Percentiles rank a stretch among this genome's conserved stretches.
These are phyloP conservation scores for Cecropterus lyciades DNA, from an alignment of 1,140 invertebrate species.

Conservation along the genomic window DNA sequence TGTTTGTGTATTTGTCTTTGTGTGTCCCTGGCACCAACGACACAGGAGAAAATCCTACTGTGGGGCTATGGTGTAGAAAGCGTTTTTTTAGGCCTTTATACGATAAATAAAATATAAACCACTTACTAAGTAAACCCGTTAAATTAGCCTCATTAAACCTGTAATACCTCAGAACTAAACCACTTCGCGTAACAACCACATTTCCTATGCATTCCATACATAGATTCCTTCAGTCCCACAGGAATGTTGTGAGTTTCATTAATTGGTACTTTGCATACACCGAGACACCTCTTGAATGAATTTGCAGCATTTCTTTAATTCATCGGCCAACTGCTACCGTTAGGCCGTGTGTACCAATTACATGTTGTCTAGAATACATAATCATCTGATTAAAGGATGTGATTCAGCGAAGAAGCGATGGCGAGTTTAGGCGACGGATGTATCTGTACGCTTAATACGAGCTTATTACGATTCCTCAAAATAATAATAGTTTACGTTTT, in stretches of 20 bases:
- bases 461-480: too few species aligned
- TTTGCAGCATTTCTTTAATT: constrained; percentile 30
- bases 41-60: too few species aligned
- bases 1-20: too few species aligned
- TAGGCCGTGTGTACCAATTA: constrained; percentile 31
- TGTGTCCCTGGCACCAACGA: too few species aligned
- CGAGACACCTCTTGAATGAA: constrained; percentile 22
- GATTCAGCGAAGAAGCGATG: not conserved
- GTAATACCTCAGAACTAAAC: not conserved
- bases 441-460: too few species aligned
- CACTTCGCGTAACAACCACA: constrained; percentile 13
- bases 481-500: too few species aligned
- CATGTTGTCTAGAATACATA: constrained; percentile 10
- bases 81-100: too few species aligned
- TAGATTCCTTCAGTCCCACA: constrained; percentile 9
- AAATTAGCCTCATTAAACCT: constrained; percentile 7
- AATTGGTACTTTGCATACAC: constrained; percentile 35
- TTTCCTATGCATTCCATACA: constrained; percentile 12
- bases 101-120: too few species aligned
- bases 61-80: too few species aligned
- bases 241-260: constrained; percentile 25
- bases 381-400: constrained; percentile 21
- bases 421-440: too few species aligned
- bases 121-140: not conserved
- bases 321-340: constrained; percentile 31